phyloP scores from a whole-genome alignment of 2,888 invertebrate genomes.

The Chaetogeoica ovagalla region DNA sequence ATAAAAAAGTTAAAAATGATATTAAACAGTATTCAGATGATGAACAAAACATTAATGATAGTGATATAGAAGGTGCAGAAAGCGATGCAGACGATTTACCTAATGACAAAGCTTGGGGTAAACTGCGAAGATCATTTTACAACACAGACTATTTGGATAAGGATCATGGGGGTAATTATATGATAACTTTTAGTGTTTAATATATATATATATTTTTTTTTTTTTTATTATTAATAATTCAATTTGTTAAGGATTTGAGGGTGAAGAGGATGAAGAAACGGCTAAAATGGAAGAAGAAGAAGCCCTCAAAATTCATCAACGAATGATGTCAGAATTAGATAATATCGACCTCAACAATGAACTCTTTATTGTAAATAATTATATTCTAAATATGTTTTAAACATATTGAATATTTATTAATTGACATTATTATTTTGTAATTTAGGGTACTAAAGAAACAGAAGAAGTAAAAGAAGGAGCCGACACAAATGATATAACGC shows the following conservation, averaged over 20 bases:
- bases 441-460: slow-evolving; percentile 57
- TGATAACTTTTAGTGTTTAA: slow-evolving; percentile 4
- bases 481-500: slow-evolving; percentile 26
- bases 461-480: slow-evolving; percentile 60
- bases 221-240: neutral
- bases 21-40: slow-evolving; percentile 57
- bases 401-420: neutral
- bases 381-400: neutral
- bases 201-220: neutral
- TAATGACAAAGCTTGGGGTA: slow-evolving; percentile 86
- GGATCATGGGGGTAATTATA: slow-evolving; percentile 71
- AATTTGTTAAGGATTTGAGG: slow-evolving; percentile 56
- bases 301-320: slow-evolving; percentile 77
- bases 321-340: slow-evolving; percentile 75
- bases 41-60: slow-evolving; percentile 60
- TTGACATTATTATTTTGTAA: neutral
- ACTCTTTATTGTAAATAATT: slow-evolving; percentile 49
- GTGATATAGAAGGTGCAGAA: slow-evolving; percentile 78
- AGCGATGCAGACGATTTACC: slow-evolving; percentile 68
- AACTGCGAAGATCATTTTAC: slow-evolving; percentile 76
- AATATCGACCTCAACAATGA: slow-evolving; percentile 54
- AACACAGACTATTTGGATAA: slow-evolving; percentile 87
- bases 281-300: slow-evolving; percentile 83
- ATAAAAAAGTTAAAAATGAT: slow-evolving; percentile 64
- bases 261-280: slow-evolving; percentile 71